Percentiles rank a stretch among this genome's conserved stretches.
phyloP scores from a whole-genome alignment of 2,113 vertebrate genomes.

The Motacilla tschutschensis region DNA sequence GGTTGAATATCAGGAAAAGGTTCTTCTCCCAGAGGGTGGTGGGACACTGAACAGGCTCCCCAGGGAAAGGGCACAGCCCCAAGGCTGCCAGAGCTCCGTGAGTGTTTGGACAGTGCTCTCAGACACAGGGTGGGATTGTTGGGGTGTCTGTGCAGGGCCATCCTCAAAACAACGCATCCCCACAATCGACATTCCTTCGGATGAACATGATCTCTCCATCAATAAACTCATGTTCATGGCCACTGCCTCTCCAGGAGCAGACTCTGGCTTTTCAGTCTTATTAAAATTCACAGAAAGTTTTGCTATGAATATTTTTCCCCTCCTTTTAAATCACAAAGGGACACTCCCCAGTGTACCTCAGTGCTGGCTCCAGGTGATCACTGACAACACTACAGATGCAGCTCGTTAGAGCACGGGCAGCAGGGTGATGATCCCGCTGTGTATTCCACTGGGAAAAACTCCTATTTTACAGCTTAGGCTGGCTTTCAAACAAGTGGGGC shows the following conservation, averaged over 20 bases:
- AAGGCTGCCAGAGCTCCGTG: neutral
- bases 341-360: neutral
- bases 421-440: neutral
- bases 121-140: neutral
- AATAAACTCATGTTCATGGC: neutral
- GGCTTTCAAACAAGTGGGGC: neutral
- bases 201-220: neutral
- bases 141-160: neutral
- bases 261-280: neutral
- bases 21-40: neutral
- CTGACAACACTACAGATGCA: neutral
- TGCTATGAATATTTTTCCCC: neutral
- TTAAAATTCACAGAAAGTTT: neutral
- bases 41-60: neutral
- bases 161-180: neutral
- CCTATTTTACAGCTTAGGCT: neutral
- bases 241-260: neutral
- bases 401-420: neutral
- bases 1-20: neutral
- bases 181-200: neutral
- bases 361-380: neutral
- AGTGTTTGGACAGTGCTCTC: accelerated
- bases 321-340: neutral
- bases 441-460: neutral
- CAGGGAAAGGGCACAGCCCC: neutral